Conservation (phyloP, 2,888 invertebrate species). For the Bursaphelenchus okinawaensis region DNA sequence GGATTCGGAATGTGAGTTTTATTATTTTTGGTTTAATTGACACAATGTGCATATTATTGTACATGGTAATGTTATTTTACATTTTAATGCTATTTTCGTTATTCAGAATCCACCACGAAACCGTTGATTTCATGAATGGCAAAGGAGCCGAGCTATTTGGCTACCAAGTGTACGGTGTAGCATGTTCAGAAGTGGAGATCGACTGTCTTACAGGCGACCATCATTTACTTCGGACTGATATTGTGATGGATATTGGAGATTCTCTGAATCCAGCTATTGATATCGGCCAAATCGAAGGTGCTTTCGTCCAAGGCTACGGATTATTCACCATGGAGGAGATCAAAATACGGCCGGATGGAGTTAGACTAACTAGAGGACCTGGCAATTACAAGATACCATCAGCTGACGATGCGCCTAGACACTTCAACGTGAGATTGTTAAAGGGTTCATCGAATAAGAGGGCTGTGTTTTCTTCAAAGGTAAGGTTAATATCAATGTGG, state of each 20-base stretch:
- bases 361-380: conserved; percentile 75
- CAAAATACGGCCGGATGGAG: conserved; percentile 77
- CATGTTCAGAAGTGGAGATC: conserved; percentile 81
- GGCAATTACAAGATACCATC: conserved; percentile 90
- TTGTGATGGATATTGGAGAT: conserved; percentile 92
- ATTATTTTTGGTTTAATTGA: background rate
- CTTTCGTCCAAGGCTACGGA: conserved; percentile 81
- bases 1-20: conserved; percentile 68
- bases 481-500: conserved; percentile 57
- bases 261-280: conserved; percentile 93
- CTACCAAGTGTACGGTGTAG: conserved; percentile 81
- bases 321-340: conserved; percentile 83
- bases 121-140: conserved; percentile 45
- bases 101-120: conserved; percentile 42
- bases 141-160: conserved; percentile 72
- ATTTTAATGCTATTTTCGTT: background rate
- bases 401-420: conserved; percentile 80
- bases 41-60: no score
- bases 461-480: conserved; percentile 92
- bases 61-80: no score
- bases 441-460: conserved; percentile 82
- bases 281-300: conserved; percentile 92
- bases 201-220: conserved; percentile 91
- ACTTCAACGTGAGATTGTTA: conserved; percentile 84
- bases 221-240: conserved; percentile 77